phyloP scores from a whole-genome alignment of 30 jellyfish, hydroid and myxozoan genomes.

The Chironex yamaguchii region DNA sequence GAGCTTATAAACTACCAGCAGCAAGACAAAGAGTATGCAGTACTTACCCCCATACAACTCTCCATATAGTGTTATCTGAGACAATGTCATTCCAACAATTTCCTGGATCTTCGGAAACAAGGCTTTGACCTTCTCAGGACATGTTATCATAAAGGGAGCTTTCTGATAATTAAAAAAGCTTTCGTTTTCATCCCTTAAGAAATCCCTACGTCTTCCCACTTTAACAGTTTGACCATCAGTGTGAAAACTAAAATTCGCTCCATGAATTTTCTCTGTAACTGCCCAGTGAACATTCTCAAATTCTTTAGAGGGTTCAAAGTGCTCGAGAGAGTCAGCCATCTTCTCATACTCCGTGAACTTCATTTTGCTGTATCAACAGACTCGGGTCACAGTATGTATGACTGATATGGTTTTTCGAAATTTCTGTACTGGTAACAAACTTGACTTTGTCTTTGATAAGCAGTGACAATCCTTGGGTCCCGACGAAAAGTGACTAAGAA shows the following conservation, averaged over 20 bases:
- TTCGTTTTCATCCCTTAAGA: conserved; percentile 68
- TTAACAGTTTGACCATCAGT: conserved; percentile 77
- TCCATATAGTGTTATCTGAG: conserved; percentile 85
- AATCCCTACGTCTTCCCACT: conserved; percentile 91
- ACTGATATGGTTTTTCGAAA: no score
- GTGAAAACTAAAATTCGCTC: conserved; percentile 94
- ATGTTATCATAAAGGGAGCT: conserved; percentile 80
- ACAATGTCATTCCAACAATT: conserved; percentile 27
- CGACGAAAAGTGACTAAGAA: no score
- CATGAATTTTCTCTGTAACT: conserved; percentile 92
- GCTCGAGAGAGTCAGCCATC: conserved; percentile 67
- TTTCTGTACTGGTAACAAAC: no score
- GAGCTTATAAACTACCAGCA: no score
- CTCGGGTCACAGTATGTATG: no score
- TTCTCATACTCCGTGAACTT: conserved; percentile 82
- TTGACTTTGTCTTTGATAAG: no score
- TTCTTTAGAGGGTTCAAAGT: conserved; percentile 38
- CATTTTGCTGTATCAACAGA: no score
- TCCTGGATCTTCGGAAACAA: conserved; percentile 64
- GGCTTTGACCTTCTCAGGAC: conserved; percentile 77
- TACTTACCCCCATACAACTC: conserved; percentile 92
- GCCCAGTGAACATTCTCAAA: conserved; percentile 77
- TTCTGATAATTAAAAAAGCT: conserved; percentile 47
- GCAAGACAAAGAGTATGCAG: background rate
- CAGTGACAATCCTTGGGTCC: no score